Base-by-base conservation (phyloP, 2,113 vertebrate species). In the Proterorhinus semilunaris region DNA sequence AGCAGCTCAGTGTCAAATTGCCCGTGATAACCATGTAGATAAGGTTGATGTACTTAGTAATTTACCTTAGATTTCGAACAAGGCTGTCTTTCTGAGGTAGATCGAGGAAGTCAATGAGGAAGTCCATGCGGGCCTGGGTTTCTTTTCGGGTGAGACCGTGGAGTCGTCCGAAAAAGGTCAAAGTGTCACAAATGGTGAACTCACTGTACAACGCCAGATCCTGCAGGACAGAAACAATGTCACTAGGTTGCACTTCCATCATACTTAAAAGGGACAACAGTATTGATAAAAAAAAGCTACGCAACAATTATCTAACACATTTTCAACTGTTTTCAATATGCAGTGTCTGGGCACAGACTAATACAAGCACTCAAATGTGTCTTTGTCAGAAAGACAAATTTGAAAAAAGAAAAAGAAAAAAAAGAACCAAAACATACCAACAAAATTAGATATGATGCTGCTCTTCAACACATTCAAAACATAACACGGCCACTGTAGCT, bases 171-270 rank as follows among this genome's bases (percentile, higher is more conserved):
- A 83, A 94, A 82, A 93, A 93, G 65, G 79, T 89, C 55, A 93
- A 59, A 0, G 92, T 93, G 84, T 94, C 86, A 1, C 88, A 82
- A 75, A 94, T 94, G 75, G 90, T 93, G 79, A 94, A 93, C 85
- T 94, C 93, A 17, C 81, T 90, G 87, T 94, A 94, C 58, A 94
- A 44, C 0, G 92, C 93, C 72, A 93, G 79, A 1, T 94, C 93
- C 93, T 93, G 57, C 2, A 8, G 10, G 47, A 76, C 67, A 74
- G 42, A 0, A 64, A 9, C n/a, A 4, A 5, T 10, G 50, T 53
- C 6, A 53, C 6, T 8, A 17, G 8, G 8, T 10, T 53, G 49
- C 7, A 6, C 16, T 52, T 52, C 15, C 6, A 13, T n/a, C 4
- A 36, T 36, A 36, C 4, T 36, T 36, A 36, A 36, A 36, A 3